Evolutionary conservation across 2,888 invertebrate genomes (phyloP), one percentile per base, ranked within the genome.

Genomic region (Chelonus formosanus): DNA sequence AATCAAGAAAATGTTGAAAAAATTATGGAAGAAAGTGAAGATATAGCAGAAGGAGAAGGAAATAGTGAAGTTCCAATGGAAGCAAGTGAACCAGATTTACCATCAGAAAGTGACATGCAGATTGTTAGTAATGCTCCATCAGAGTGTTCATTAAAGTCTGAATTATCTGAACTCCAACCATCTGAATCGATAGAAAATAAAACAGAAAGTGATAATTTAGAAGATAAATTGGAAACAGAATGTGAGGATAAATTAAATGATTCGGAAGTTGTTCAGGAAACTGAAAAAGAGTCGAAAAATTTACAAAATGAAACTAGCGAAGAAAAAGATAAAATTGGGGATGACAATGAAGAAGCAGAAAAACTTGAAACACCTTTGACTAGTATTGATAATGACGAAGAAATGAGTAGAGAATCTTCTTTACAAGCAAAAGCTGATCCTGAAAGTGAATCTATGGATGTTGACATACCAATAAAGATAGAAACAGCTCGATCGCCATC

Each of bases 21-120:
- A 20, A 20, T 20, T 58, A 59, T 59, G 44, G 57, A 82, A 74
- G 81, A 82, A n/a, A 83, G 81, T 45, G 32, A 45, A 20, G 8
- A 40, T 40, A 40, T 40, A 40, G 40, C 6, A 40, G 40, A 60
- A 5, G 45, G 63, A 6, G 71, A 71, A 20, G 45, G 43, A 8
- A 71, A 63, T 7, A 60, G 66, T 10, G 67, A 67, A 64, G 8
- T 58, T 7, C 58, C 67, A 10, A 69, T 63, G 7, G 73, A 70
- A 34, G 56, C 61, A 31, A 69, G 65, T 63, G 73, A 72, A 47
- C 59, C 68, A 3, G 69, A 69, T 55, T 67, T 71, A 2, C 68
- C 68, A 10, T 67, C 69, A 44, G 73, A 73, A 32, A 69, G 67
- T 20, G 71, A 70, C 34, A 71, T 70, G 71, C 70, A 63, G n/a